Percentiles rank a stretch among this genome's conserved stretches.
Conservation (phyloP, 2,888 invertebrate genomes). For the Rhagium mordax region DNA sequence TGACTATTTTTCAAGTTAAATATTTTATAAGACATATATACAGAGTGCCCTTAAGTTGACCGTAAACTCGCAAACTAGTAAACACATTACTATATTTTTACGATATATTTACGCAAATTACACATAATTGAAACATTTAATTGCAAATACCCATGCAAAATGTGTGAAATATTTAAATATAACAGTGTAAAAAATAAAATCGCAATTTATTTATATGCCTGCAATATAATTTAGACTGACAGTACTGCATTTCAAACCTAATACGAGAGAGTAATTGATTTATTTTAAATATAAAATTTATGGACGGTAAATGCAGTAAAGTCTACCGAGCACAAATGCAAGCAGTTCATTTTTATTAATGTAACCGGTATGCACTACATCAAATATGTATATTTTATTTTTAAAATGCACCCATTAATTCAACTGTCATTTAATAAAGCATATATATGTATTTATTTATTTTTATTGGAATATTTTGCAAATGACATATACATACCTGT, state of each 20-base stretch:
- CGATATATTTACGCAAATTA: too few relatives aligned
- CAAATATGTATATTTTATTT: not conserved
- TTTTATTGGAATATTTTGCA: not conserved
- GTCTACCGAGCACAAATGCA: not conserved
- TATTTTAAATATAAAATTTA: not conserved
- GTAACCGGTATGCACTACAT: not conserved
- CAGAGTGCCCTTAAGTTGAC: too few relatives aligned
- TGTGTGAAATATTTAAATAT: not conserved
- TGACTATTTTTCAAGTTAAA: too few relatives aligned
- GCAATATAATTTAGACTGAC: not conserved
- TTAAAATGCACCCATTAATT: not conserved
- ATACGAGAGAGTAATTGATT: conserved; percentile 1
- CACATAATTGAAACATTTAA: not conserved
- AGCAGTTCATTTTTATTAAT: conserved; percentile 10
- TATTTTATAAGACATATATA: too few relatives aligned
- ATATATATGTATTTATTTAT: not conserved
- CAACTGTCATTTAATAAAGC: not conserved
- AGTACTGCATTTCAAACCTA: not conserved
- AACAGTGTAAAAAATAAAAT: not conserved
- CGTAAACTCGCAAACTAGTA: too few relatives aligned
- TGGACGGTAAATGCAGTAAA: conserved; percentile 2
- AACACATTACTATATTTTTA: too few relatives aligned
- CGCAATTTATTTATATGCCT: conserved; percentile 11
- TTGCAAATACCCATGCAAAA: not conserved
- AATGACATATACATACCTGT: too few relatives aligned